Base-by-base conservation (phyloP, 1,140 invertebrate species). In the Lamellibrachia luymesi region DNA sequence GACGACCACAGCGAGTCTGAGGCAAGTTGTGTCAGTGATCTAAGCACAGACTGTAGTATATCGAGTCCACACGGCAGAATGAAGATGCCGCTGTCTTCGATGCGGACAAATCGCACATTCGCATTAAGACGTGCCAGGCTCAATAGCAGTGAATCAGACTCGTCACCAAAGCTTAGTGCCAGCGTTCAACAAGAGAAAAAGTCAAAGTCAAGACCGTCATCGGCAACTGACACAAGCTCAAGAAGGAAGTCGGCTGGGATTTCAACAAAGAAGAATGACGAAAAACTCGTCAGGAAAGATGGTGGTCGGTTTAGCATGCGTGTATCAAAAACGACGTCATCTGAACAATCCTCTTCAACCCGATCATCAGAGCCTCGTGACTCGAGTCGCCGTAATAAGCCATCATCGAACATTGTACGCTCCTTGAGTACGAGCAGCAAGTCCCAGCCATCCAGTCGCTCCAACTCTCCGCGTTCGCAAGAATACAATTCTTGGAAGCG, bases 401-500 rank as follows among this genome's bases (percentile, higher is more conserved):
- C 64, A 80, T 80, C 64, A 17, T 80, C 64, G 25, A 80, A 80
- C 4, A 80, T 80, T 80, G 64, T 80, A 10, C 64, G 64, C 64
- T 80, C 64, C 64, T 22, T 80, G 2, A 80, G 64, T 80, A 80
- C 64, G 0, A 80, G 17, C 64, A 91, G 91, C 27, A 91, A 91
- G 8, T 91, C 91, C 25, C 91, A 91, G 91, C 49, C 49, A n/a
- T 93, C 92, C 49, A 95, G 95, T 93, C 93, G 95, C 38, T 94
- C 95, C 25, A 95, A 95, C 92, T 95, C 96, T 38, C 95, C 96
- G 1, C 95, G 95, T 94, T 94, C 95, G 91, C 95, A 98, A 90
- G 98, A 98, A 95, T 97, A 98, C 96, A 98, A 98, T 95, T 98
- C 98, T 96, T 99, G 98, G 98, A 98, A 98, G 95, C 97, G 98